These are phyloP conservation scores for Equus quagga DNA, from an alignment of 2,113 vertebrate genomes.

Conservation along the genomic window DNA sequence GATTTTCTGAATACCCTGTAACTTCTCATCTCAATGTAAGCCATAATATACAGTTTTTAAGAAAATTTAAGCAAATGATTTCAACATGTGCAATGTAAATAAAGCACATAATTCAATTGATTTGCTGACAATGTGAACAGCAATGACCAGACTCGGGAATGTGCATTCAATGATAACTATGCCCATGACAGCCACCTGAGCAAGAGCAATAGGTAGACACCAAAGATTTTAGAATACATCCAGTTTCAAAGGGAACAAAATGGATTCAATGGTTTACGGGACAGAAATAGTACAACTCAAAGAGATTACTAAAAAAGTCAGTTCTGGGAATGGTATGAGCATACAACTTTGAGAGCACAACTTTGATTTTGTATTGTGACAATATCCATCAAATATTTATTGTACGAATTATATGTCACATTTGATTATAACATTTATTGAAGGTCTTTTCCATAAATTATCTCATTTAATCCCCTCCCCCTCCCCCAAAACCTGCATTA, in stretches of 20 bases:
- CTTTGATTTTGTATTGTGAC: background rate
- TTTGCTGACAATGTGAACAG: background rate
- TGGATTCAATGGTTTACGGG: accelerated
- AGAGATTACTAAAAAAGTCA: background rate
- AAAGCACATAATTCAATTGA: background rate
- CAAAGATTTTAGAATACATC: background rate
- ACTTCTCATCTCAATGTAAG: background rate
- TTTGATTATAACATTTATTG: background rate
- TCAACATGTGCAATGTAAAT: background rate
- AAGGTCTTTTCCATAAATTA: background rate
- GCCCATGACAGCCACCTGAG: accelerated
- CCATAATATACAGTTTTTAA: background rate
- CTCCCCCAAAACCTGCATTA: background rate
- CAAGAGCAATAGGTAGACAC: background rate
- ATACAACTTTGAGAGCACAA: no score
- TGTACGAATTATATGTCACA: background rate
- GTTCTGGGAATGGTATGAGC: background rate
- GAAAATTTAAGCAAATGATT: background rate
- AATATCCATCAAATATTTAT: background rate
- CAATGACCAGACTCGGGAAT: background rate
- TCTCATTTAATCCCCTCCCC: background rate
- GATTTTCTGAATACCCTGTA: background rate
- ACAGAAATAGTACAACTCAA: background rate
- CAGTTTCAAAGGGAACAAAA: background rate
- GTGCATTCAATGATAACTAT: accelerated